phyloP scores from a whole-genome alignment of 2,113 vertebrate species.

The Trogon surrucura region DNA sequence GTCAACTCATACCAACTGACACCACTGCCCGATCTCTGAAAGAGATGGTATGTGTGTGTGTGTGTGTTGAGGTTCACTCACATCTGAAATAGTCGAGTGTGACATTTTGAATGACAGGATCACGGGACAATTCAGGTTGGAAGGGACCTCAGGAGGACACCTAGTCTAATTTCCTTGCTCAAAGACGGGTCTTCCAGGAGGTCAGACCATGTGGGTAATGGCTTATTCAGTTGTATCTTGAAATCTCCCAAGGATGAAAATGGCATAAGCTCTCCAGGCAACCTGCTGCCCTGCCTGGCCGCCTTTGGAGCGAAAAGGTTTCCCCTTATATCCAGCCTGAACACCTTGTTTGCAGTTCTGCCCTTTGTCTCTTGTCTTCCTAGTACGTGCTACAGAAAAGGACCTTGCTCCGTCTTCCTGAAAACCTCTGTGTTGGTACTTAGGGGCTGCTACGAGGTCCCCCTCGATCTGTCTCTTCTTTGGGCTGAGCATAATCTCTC shows the following conservation, averaged over 20 bases:
- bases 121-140: neutral
- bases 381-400: neutral
- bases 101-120: neutral
- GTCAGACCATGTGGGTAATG: neutral
- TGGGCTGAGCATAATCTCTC: neutral
- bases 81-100: neutral
- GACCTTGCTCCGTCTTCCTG: neutral
- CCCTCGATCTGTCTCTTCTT: neutral
- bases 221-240: neutral
- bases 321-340: neutral
- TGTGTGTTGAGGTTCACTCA: no score
- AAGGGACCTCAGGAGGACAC: neutral
- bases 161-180: neutral
- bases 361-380: neutral
- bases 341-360: neutral
- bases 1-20: neutral
- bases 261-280: neutral
- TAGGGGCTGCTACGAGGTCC: neutral
- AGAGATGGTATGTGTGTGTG: neutral
- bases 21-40: neutral
- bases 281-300: neutral
- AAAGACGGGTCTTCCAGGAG: neutral
- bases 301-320: neutral
- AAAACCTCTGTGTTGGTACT: neutral
- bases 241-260: neutral